Conservation (phyloP, 2,888 invertebrate species). For the Drosophila siamana region DNA sequence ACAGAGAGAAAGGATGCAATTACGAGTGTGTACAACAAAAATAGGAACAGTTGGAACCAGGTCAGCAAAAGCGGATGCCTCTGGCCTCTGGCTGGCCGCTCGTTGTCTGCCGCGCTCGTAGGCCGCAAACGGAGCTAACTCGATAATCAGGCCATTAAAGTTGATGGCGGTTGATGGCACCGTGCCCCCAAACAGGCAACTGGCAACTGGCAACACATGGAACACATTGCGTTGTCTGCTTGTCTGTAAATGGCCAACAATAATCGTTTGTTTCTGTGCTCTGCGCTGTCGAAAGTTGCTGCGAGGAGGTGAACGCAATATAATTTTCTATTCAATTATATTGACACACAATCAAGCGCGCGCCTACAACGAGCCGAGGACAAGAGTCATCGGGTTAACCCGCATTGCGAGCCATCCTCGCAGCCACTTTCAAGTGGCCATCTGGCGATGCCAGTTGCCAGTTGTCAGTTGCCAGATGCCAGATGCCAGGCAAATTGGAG, state of each 20-base stretch:
- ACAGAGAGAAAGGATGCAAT: constrained; percentile 5
- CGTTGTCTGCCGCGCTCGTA: neutral
- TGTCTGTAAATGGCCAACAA: constrained; percentile 19
- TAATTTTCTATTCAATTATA: constrained; percentile 69
- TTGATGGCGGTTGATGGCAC: constrained; percentile 43
- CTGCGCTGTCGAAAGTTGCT: constrained; percentile 6
- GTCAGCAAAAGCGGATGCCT: neutral
- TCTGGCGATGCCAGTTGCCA: neutral
- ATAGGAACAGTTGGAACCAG: constrained; percentile 6
- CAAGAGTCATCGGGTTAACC: constrained; percentile 4
- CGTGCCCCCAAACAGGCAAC: no score
- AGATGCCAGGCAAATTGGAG: constrained; percentile 5
- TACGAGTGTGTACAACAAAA: constrained; percentile 6
- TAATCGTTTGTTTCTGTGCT: constrained; percentile 52
- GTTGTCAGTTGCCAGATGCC: neutral
- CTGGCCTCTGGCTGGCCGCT: constrained; percentile 6
- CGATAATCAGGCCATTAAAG: constrained; percentile 69
- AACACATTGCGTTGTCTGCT: neutral
- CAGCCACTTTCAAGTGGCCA: neutral
- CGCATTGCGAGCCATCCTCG: constrained; percentile 7
- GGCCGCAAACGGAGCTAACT: constrained; percentile 64
- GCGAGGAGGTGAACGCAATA: constrained; percentile 50
- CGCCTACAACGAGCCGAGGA: constrained; percentile 4
- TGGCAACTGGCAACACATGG: constrained; percentile 3
- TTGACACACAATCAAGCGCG: constrained; percentile 42